phyloP scores from a whole-genome alignment of 2,888 invertebrate genomes.

The Drosophila niveifrons region DNA sequence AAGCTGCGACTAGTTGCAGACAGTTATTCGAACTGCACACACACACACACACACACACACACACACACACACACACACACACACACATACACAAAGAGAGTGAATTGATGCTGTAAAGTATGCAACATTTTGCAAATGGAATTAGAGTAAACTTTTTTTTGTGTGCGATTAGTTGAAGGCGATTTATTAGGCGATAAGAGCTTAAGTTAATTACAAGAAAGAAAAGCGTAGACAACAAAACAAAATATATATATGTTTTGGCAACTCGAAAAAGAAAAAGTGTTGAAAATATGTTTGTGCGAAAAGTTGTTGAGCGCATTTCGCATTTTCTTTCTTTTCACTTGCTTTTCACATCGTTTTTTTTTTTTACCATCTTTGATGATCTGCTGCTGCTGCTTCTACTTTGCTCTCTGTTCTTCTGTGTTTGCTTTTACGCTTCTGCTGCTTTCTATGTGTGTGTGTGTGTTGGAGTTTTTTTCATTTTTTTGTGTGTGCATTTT shows the following conservation, averaged over 20 bases:
- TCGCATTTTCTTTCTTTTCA: neutral
- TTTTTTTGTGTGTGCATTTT: conserved; percentile 60
- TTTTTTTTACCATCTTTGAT: neutral
- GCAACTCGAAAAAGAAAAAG: neutral
- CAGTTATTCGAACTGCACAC: conserved; percentile 10
- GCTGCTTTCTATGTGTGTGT: conserved; percentile 11
- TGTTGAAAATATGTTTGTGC: neutral
- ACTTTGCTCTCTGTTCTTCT: neutral
- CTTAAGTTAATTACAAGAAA: neutral
- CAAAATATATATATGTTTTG: too few relatives aligned
- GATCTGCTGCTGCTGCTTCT: neutral
- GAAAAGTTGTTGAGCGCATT: neutral
- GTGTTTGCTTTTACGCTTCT: conserved; percentile 7
- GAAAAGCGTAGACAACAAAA: neutral
- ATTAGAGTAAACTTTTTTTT: conserved; percentile 34
- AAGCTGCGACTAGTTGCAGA: conserved; percentile 20
- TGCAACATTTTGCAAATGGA: conserved; percentile 40
- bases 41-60: neutral
- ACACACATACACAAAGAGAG: neutral
- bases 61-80: conserved; percentile 8
- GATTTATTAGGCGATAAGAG: neutral
- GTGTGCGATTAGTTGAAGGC: conserved; percentile 23
- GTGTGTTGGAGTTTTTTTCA: conserved; percentile 28
- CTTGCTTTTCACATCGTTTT: neutral
- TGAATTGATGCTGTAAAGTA: conserved; percentile 34